Evolutionary conservation across 2,113 vertebrate genomes (phyloP).

Genomic region (Geothlypis trichas): DNA sequence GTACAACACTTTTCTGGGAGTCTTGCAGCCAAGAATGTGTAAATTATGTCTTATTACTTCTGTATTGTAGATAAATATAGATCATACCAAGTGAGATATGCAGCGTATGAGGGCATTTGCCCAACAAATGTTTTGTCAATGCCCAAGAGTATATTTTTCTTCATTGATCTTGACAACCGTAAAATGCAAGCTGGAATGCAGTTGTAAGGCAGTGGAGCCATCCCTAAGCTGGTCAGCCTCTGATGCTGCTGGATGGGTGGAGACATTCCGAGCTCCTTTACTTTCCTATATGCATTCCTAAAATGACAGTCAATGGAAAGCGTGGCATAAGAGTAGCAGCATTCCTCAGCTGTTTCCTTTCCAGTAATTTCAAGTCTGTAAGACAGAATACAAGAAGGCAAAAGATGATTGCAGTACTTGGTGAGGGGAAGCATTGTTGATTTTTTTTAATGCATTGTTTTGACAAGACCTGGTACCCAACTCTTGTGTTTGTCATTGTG

Average conservation of each 20-base stretch:
- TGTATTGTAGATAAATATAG: not conserved
- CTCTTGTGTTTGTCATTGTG: not conserved
- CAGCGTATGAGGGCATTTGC: not conserved
- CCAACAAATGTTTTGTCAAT: not conserved
- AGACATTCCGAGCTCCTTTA: constrained; percentile 82
- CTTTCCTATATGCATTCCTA: constrained; percentile 82
- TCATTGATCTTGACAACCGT: not conserved
- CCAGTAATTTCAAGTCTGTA: constrained; percentile 54
- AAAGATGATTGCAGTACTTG: not conserved
- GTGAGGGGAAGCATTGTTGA: not conserved
- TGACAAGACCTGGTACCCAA: not conserved
- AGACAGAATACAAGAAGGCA: not conserved
- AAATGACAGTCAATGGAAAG: constrained; percentile 85
- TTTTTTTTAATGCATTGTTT: not conserved
- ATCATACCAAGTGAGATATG: not conserved
- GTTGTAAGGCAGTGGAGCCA: not conserved
- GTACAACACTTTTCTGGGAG: not conserved
- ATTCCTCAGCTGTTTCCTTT: constrained; percentile 89
- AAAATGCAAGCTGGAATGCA: constrained; percentile 48
- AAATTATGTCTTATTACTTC: not conserved
- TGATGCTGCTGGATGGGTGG: constrained; percentile 73
- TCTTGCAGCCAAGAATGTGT: not conserved
- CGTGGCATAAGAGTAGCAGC: constrained; percentile 78
- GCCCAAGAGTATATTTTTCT: constrained; percentile 1
- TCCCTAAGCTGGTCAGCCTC: constrained; percentile 18